Conservation (phyloP, 2,888 invertebrate species). For the Cyclophora punctaria region DNA sequence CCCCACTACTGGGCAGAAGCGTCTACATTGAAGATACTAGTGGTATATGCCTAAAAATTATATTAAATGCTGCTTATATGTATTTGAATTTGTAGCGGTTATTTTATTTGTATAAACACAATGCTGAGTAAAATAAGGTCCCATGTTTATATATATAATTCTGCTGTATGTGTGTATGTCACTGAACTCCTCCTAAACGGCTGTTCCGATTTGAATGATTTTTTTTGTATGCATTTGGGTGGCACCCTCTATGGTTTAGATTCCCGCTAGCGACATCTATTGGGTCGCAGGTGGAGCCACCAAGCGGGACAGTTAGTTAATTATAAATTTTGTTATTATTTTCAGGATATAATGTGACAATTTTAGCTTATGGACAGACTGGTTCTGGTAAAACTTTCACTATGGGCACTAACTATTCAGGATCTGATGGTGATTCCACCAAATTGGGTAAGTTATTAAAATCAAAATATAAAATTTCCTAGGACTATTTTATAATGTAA, state of each 20-base stretch:
- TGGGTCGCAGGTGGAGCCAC: no score
- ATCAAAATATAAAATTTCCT: background rate
- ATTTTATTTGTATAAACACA: no score
- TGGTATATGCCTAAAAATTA: no score
- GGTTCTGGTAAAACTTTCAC: conserved; percentile 95
- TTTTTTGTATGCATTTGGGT: no score
- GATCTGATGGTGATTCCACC: conserved; percentile 72
- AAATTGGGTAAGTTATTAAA: conserved; percentile 48
- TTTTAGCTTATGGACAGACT: conserved; percentile 96
- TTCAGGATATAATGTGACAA: conserved; percentile 93
- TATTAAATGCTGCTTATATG: background rate
- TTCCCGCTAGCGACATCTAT: no score
- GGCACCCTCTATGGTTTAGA: no score
- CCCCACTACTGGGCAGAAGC: background rate
- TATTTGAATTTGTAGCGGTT: background rate
- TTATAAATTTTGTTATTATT: conserved; percentile 12
- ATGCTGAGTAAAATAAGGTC: no score
- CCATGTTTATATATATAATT: no score
- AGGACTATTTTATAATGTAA: background rate
- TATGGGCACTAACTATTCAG: conserved; percentile 89
- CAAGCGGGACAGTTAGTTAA: no score
- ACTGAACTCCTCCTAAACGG: no score
- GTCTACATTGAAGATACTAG: background rate
- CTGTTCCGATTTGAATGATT: no score
- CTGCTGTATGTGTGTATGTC: no score